Percentiles rank a stretch among this genome's conserved stretches.
These are phyloP conservation scores for Barypeithes pellucidus DNA, from an alignment of 2,888 invertebrate species.

Conservation along the genomic window DNA sequence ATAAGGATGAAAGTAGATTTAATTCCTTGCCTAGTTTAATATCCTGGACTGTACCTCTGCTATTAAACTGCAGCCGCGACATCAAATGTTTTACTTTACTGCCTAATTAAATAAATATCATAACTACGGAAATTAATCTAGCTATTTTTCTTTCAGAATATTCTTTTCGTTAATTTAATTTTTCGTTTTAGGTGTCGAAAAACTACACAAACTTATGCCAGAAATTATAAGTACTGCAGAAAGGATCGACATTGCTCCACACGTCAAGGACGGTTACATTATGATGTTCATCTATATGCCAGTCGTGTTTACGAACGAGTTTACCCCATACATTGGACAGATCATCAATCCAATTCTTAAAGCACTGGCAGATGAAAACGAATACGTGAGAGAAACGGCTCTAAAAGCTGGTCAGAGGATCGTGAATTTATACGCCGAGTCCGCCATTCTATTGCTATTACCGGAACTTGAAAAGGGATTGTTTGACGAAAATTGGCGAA, in stretches of 20 bases:
- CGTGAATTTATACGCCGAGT: constrained; percentile 96
- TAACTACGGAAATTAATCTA: too few relatives aligned
- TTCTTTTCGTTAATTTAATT: too few relatives aligned
- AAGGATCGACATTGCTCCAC: constrained; percentile 93
- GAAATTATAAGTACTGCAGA: constrained; percentile 96
- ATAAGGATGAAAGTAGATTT: too few relatives aligned
- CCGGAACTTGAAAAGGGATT: constrained; percentile 95
- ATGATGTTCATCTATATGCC: constrained; percentile 99
- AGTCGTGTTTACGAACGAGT: constrained; percentile 94
- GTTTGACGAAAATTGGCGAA: constrained; percentile 99
- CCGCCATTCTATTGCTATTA: constrained; percentile 91
- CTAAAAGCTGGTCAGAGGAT: constrained; percentile 97
- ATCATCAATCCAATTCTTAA: constrained; percentile 98
- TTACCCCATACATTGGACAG: constrained; percentile 91
- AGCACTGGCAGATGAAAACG: constrained; percentile 98
- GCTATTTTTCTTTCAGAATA: too few relatives aligned
- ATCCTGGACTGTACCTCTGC: too few relatives aligned
- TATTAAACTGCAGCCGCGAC: too few relatives aligned
- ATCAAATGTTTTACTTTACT: too few relatives aligned
- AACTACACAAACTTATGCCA: constrained; percentile 97
- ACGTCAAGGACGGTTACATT: constrained; percentile 99
- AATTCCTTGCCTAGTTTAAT: too few relatives aligned
- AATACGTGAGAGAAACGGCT: constrained; percentile 98
- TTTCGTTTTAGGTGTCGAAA: constrained; percentile 82
- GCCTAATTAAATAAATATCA: too few relatives aligned